A percentile compares a stretch with the other conserved stretches of the same genome.
Evolutionary conservation across 2,888 invertebrate genomes (phyloP).

Genomic region (Drosophila vallismaia): DNA sequence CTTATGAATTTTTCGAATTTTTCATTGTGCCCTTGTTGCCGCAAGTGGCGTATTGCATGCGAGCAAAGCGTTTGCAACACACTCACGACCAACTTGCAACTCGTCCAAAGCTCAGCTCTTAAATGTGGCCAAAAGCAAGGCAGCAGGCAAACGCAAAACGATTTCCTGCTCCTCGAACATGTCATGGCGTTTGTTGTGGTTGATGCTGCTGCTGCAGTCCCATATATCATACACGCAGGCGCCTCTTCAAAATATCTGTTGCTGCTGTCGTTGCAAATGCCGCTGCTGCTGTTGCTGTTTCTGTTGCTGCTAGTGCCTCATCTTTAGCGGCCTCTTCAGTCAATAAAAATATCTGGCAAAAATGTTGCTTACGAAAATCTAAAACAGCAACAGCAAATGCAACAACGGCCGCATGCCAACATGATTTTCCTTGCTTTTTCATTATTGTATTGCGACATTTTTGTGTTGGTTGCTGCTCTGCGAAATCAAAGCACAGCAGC

Average conservation of each 20-base stretch:
- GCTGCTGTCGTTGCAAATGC: slow-evolving; percentile 19
- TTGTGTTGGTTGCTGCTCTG: slow-evolving; percentile 67
- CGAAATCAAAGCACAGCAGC: slow-evolving; percentile 65
- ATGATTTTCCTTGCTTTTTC: slow-evolving; percentile 74
- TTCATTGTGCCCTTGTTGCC: slow-evolving; percentile 17
- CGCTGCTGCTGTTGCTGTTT: slow-evolving; percentile 9
- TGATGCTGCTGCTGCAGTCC: slow-evolving; percentile 40
- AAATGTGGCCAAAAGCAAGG: slow-evolving; percentile 63
- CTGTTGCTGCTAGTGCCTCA: slow-evolving; percentile 35
- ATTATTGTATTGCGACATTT: slow-evolving; percentile 78
- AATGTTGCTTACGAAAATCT: slow-evolving; percentile 60
- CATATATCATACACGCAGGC: slow-evolving; percentile 69
- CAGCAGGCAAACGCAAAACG: slow-evolving; percentile 67
- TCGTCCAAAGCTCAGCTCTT: slow-evolving; percentile 69
- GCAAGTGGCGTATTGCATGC: slow-evolving; percentile 66
- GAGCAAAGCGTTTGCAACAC: slow-evolving; percentile 63
- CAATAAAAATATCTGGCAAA: slow-evolving; percentile 70
- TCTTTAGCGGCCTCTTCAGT: slow-evolving; percentile 72
- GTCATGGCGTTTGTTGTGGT: slow-evolving; percentile 54
- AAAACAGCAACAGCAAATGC: slow-evolving; percentile 34
- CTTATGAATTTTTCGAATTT: slow-evolving; percentile 3
- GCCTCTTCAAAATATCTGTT: slow-evolving; percentile 60
- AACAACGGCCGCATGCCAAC: slow-evolving; percentile 63
- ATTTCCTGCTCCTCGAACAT: slow-evolving; percentile 77
- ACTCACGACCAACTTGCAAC: slow-evolving; percentile 26